Conservation (phyloP, 64 coral and sea anemone species). For the Trachythela sp. region DNA sequence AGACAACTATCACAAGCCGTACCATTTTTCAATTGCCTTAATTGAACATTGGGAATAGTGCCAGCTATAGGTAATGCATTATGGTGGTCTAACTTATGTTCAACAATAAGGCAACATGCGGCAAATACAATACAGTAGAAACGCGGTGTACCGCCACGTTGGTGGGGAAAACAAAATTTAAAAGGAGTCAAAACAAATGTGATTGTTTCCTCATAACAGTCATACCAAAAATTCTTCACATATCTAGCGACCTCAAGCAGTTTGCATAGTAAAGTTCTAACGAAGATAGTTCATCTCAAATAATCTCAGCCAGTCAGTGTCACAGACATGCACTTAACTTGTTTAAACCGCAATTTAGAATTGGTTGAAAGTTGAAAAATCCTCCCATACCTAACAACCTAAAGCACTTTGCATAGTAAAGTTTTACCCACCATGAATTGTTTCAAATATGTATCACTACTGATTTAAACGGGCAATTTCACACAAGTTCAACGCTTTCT, state of each 20-base stretch:
- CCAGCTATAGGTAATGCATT: neutral
- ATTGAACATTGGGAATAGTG: neutral
- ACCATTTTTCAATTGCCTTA: neutral
- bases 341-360: too few relatives aligned
- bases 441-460: too few relatives aligned
- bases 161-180: neutral
- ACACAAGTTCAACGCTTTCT: too few relatives aligned
- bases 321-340: too few relatives aligned
- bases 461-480: too few relatives aligned
- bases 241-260: neutral
- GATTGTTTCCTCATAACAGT: neutral
- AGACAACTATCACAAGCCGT: neutral
- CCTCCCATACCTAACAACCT: too few relatives aligned
- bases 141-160: neutral
- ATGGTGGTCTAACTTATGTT: too few relatives aligned
- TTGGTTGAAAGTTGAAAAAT: too few relatives aligned
- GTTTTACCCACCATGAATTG: too few relatives aligned
- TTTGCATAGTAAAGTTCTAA: neutral
- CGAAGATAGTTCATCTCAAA: too few relatives aligned
- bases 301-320: too few relatives aligned
- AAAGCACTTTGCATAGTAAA: too few relatives aligned
- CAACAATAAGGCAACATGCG: neutral
- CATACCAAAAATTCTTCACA: neutral
- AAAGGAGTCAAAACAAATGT: neutral
- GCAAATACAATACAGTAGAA: neutral